Conservation (phyloP, 2,888 invertebrate genomes). For the Synergus gifuensis region DNA sequence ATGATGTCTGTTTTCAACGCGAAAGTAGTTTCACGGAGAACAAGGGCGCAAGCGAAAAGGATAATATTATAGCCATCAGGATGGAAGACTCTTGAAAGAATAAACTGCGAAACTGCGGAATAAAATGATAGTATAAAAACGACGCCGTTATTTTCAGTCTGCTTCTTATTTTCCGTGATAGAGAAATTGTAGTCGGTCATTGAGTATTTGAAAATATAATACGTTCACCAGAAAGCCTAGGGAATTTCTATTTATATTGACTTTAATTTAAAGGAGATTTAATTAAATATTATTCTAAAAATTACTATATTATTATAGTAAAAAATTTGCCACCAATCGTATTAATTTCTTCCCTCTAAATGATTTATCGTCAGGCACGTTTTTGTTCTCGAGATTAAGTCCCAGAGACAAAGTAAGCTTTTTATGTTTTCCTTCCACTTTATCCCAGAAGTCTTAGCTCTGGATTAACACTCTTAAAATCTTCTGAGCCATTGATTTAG, state of each 20-base stretch:
- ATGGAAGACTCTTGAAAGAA: background rate
- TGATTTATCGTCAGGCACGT: background rate
- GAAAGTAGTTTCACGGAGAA: background rate
- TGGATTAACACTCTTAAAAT: background rate
- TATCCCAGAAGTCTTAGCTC: background rate
- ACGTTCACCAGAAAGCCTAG: background rate
- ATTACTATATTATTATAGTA: background rate
- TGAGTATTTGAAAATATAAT: background rate
- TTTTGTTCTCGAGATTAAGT: background rate
- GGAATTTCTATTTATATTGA: no score
- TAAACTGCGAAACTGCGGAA: background rate
- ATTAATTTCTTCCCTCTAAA: background rate
- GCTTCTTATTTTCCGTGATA: background rate
- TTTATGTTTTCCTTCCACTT: conserved; percentile 7
- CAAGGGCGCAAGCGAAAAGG: background rate
- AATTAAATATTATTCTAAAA: background rate
- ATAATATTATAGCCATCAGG: background rate
- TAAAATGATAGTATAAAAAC: background rate
- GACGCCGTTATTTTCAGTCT: background rate
- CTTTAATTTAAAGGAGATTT: background rate
- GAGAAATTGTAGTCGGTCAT: no score
- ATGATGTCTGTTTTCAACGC: background rate
- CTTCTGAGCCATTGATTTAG: background rate
- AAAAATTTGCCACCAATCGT: background rate
- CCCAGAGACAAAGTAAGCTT: background rate